Base-by-base conservation (phyloP, 2,888 invertebrate genomes). In the Lymantria dispar region DNA sequence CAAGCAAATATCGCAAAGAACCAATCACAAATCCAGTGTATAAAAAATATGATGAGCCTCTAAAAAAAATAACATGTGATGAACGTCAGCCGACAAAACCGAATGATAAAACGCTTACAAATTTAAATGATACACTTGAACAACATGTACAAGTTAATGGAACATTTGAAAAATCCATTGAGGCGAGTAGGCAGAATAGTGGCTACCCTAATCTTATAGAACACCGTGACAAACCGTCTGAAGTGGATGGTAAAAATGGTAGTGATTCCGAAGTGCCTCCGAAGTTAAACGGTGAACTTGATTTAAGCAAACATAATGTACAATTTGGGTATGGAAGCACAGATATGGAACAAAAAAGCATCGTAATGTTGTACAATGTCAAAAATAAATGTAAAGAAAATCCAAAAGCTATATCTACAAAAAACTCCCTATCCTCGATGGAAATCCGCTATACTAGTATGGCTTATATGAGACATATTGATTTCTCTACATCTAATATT, bases 391-490 rank as follows among this genome's bases (percentile, higher is more conserved):
- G 40, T 33, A 40, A 7, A 40, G 8, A 33, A 33, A 8, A 1
- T 10, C 8, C 33, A 8, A 33, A 8, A 5, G 33, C 33, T 10
- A 33, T 33, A 33, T 38, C 40, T 36, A 48, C 62, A 0, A 72
- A 72, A 48, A 71, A 71, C 48, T 58, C 74, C 1, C 55, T 74
- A 15, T 85, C 86, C 0, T 80, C 84, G 0, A 39, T 84, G 37
- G 80, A 83, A 51, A 60, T 86, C n/a, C 69, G 69, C 43, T 80
- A 75, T 49, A 69, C 75, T 1, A 80, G 72, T 51, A 55, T 76
- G 37, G 64, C 66, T 3, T 76, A 64, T 50, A 62, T 62, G 53
- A 80, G 76, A 49, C 71, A 72, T 13, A 65, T 75, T 1, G 66
- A 74, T 0, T 72, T 78, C 60, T 80, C 85, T 1, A 72, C 80